Evolutionary conservation across 30 jellyfish, hydroid and myxozoan genomes (phyloP).

Genomic region (Turritopsis rubra): DNA sequence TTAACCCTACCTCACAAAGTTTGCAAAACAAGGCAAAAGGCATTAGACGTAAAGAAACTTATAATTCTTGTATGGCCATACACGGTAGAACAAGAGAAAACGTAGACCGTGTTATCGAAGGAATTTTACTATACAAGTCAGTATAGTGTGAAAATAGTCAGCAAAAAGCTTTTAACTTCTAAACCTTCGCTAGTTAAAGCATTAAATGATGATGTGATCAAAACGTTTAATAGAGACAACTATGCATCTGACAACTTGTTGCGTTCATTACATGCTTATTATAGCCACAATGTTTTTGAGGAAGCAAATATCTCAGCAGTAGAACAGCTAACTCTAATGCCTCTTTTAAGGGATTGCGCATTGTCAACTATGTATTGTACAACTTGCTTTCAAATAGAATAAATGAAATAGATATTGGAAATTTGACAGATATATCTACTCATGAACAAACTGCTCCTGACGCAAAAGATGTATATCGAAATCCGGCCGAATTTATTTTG

Average conservation of each 20-base stretch:
- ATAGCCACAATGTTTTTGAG: neutral
- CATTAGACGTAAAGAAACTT: neutral
- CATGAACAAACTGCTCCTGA: accelerated
- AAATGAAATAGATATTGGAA: neutral
- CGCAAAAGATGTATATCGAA: neutral
- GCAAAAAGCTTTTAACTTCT: neutral
- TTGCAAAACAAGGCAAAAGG: neutral
- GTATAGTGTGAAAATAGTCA: neutral
- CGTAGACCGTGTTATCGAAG: neutral
- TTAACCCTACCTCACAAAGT: neutral
- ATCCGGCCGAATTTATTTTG: neutral
- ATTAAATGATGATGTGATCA: neutral
- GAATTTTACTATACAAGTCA: neutral
- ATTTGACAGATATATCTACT: accelerated
- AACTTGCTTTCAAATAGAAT: neutral
- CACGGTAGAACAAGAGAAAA: neutral
- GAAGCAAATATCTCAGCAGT: neutral
- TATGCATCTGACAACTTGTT: neutral
- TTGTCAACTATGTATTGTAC: neutral
- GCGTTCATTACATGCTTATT: neutral
- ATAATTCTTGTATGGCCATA: neutral
- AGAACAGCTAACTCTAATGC: neutral
- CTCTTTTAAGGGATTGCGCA: neutral
- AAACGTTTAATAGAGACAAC: neutral
- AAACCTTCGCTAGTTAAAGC: neutral